Conservation (phyloP, 2,797 vertebrate species). For the Galagoides demidoff region DNA sequence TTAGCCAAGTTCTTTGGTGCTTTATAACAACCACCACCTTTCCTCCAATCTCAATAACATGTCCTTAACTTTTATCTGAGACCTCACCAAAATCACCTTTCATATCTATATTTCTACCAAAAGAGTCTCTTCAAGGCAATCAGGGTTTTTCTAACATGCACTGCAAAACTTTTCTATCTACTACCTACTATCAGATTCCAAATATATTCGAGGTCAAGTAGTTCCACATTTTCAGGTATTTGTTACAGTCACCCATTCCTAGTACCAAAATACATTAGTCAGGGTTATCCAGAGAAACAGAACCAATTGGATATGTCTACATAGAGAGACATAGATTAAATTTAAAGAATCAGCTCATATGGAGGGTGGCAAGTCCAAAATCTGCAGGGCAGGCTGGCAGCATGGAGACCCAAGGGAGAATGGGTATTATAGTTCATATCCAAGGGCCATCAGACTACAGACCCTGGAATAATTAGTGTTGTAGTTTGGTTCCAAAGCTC, state of each 20-base stretch:
- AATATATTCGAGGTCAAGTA: background rate
- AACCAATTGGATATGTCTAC: background rate
- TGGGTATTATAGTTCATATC: background rate
- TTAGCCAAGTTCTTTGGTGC: background rate
- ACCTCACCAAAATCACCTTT: background rate
- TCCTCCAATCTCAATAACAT: background rate
- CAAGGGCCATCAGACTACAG: background rate
- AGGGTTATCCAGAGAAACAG: background rate
- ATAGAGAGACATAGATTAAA: background rate
- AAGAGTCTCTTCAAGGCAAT: background rate
- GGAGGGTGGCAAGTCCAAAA: background rate
- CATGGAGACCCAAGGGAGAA: background rate
- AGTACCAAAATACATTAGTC: background rate
- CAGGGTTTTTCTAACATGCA: background rate
- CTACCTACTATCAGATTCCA: background rate
- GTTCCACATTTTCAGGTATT: background rate
- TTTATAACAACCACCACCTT: background rate
- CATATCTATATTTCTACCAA: background rate
- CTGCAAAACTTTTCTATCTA: background rate
- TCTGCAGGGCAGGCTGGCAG: background rate
- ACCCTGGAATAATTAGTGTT: background rate
- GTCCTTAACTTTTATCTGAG: background rate
- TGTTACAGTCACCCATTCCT: background rate
- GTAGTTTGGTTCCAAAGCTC: background rate
- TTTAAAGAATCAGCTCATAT: background rate